phyloP scores from a whole-genome alignment of 2,888 invertebrate genomes.

The Meandrusa payeni region DNA sequence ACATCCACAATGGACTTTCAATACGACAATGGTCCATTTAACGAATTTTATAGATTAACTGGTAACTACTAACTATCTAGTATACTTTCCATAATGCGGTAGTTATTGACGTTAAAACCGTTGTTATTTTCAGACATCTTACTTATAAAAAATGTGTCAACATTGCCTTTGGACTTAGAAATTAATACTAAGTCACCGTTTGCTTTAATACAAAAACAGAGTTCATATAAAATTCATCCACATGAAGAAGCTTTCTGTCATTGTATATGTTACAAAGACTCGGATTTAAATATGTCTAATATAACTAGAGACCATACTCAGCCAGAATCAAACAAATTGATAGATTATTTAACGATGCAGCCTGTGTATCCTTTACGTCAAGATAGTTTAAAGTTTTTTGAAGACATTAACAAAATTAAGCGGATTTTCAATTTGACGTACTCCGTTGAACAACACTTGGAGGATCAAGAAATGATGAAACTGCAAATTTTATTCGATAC shows the following conservation, averaged over 20 bases:
- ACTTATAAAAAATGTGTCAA: conserved; percentile 77
- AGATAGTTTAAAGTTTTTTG: conserved; percentile 59
- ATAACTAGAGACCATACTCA: conserved; percentile 45
- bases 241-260: conserved; percentile 58
- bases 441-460: conserved; percentile 55
- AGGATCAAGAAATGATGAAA: conserved; percentile 69
- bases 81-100: no score
- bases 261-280: conserved; percentile 60
- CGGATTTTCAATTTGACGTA: conserved; percentile 63
- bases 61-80: conserved; percentile 55
- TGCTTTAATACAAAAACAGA: conserved; percentile 57
- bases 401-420: conserved; percentile 71
- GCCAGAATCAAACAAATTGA: conserved; percentile 47
- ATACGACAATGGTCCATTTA: conserved; percentile 69
- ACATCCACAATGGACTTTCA: conserved; percentile 70
- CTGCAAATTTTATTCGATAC: conserved; percentile 69
- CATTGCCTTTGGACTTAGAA: conserved; percentile 68
- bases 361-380: conserved; percentile 55
- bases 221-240: conserved; percentile 54
- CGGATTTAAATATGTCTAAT: conserved; percentile 54
- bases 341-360: conserved; percentile 61
- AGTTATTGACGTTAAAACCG: no score
- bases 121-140: conserved; percentile 67
- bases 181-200: conserved; percentile 75
- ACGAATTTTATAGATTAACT: conserved; percentile 64